Evolutionary conservation across 2,888 invertebrate genomes (phyloP), one percentile per base, ranked within the genome.

Genomic region (Cinara cedri): DNA sequence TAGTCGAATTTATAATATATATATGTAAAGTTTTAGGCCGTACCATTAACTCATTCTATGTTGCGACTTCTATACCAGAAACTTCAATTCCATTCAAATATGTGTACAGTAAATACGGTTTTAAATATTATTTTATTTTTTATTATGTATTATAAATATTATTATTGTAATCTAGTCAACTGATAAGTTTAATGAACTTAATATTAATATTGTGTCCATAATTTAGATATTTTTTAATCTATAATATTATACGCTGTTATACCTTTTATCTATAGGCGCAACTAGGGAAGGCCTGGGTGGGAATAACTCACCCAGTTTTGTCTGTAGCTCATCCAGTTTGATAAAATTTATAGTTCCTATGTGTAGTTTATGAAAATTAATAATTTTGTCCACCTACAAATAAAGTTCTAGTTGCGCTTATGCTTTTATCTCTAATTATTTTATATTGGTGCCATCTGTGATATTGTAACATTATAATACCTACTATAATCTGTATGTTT

Each of bases 41-140:
- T n/a, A n/a, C n/a, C n/a, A n/a, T n/a, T n/a, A 42, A 62, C n/a
- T 42, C 11, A n/a, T 34, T 9, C 10, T 42, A 42, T 55, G 57
- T 57, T 71, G 71, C 57, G 24, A 44, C 44, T 57, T 71, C 44
- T 71, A 46, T 72, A 72, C 72, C 57, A 60, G 46, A 46, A 46
- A 60, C 71, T 71, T 13, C 24, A 60, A 21, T 55, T 57, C 1
- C 21, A 55, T 21, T 16, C 19, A 21, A 6, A 42, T 70, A n/a
- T 55, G 4, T 44, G 10, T 71, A 57, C 24, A 34, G 34, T 34
- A 34, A 34, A 34, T 34, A 34, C 6, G 6, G 3, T 34, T 34
- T 34, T 34, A 34, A 34, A 34, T 6, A 3, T 4, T 4, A 34
- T 34, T 34, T 34, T 34, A 34, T 34, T 34, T 4, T 6, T 6